These are phyloP conservation scores for Zaprionus lachaisei DNA, from an alignment of 1,140 invertebrate genomes.

Conservation along the genomic window DNA sequence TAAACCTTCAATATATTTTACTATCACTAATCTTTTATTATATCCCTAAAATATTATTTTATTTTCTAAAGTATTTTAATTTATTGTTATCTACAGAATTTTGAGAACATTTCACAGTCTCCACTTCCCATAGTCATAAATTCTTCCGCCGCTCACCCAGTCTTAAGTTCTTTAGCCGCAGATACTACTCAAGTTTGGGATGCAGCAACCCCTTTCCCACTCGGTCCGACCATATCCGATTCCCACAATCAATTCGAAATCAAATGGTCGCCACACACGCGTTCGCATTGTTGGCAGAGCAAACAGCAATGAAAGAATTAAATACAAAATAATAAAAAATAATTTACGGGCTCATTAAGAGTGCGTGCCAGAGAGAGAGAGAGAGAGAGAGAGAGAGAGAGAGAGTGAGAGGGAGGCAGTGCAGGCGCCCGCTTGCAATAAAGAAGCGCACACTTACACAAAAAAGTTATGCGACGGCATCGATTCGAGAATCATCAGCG, in stretches of 20 bases:
- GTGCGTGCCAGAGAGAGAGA: slow-evolving; percentile 18
- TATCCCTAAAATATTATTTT: too few relatives aligned
- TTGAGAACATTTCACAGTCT: background rate
- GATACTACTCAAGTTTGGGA: background rate
- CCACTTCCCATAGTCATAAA: background rate
- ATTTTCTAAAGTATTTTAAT: background rate
- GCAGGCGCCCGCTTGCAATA: slow-evolving; percentile 61
- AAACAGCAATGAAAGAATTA: slow-evolving; percentile 76
- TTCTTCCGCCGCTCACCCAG: background rate
- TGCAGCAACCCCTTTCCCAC: slow-evolving; percentile 31
- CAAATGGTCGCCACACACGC: slow-evolving; percentile 66
- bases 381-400: slow-evolving; percentile 7
- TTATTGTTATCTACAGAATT: background rate
- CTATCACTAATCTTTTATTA: too few relatives aligned
- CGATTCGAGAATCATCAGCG: slow-evolving; percentile 30
- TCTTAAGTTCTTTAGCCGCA: background rate
- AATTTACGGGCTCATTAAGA: slow-evolving; percentile 81
- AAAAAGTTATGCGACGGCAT: slow-evolving; percentile 33
- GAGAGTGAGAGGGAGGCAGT: slow-evolving; percentile 2
- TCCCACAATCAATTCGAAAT: slow-evolving; percentile 74
- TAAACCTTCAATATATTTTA: too few relatives aligned
- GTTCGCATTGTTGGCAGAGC: slow-evolving; percentile 30
- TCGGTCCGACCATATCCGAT: slow-evolving; percentile 25
- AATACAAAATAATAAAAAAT: slow-evolving; percentile 83
- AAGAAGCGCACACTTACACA: background rate